Conservation (phyloP, 2,888 invertebrate genomes). For the Sesia apiformis region DNA sequence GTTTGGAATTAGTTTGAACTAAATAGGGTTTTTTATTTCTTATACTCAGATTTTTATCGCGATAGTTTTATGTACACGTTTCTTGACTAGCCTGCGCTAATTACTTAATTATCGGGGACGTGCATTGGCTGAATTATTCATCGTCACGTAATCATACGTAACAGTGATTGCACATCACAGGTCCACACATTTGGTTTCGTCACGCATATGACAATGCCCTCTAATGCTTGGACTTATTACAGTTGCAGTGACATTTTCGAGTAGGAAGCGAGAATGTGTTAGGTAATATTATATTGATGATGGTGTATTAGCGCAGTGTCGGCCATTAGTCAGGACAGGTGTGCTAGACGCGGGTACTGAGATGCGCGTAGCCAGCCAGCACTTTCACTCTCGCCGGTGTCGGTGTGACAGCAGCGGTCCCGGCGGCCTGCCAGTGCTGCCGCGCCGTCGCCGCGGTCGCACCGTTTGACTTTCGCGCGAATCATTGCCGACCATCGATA, state of each 20-base stretch:
- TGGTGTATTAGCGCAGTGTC: slow-evolving; percentile 7
- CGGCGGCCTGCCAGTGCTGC: slow-evolving; percentile 3
- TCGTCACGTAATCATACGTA: neutral
- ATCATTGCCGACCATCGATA: neutral
- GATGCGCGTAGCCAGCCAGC: slow-evolving; percentile 43
- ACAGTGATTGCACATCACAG: neutral
- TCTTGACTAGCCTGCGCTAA: too few species aligned
- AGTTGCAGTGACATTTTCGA: neutral
- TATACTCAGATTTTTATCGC: too few species aligned
- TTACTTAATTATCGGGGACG: too few species aligned
- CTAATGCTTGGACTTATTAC: neutral
- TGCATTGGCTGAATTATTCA: too few species aligned
- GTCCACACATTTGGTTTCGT: neutral
- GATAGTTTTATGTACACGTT: too few species aligned
- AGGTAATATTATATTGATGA: slow-evolving; percentile 8
- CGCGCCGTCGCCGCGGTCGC: neutral
- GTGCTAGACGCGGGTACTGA: slow-evolving; percentile 36
- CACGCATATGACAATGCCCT: neutral
- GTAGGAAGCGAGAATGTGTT: slow-evolving; percentile 11
- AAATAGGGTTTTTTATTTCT: too few species aligned
- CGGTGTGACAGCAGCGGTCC: slow-evolving; percentile 35
- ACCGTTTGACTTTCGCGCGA: neutral
- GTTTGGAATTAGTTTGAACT: too few species aligned
- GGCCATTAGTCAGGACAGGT: slow-evolving; percentile 35
- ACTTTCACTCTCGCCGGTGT: slow-evolving; percentile 62